Evolutionary conservation across 2,113 vertebrate genomes (phyloP).

Genomic region (Myocastor coypus): DNA sequence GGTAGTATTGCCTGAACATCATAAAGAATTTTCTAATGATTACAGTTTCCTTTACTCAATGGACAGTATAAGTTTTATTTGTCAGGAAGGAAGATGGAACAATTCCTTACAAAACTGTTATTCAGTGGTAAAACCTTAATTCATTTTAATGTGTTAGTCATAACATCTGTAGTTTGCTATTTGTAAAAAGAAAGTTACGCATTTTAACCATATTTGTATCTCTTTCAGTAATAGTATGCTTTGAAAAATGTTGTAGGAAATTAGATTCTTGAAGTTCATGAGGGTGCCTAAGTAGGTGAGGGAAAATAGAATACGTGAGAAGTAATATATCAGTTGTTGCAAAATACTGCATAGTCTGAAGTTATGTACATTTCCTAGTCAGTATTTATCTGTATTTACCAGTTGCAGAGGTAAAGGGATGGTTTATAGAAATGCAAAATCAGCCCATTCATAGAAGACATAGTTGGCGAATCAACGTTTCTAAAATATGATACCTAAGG

Average conservation of each 20-base stretch:
- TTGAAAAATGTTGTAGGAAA: not conserved
- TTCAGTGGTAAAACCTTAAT: not conserved
- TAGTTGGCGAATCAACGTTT: not conserved
- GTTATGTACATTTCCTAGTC: not conserved
- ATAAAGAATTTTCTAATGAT: not conserved
- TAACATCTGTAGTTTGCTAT: not conserved
- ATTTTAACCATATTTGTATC: not conserved
- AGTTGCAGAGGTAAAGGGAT: not conserved
- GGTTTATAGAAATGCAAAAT: not conserved
- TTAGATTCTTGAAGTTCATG: not conserved
- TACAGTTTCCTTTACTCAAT: accelerated
- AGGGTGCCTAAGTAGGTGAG: not conserved
- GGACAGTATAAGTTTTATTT: not conserved
- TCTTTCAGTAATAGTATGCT: not conserved
- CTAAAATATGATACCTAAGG: not conserved
- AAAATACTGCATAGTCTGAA: not conserved
- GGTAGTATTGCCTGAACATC: not conserved
- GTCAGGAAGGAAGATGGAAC: not conserved
- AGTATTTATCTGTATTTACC: not conserved
- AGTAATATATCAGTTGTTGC: not conserved
- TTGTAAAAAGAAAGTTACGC: not conserved
- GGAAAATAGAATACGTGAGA: not conserved
- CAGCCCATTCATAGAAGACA: not conserved
- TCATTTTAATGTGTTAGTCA: not conserved
- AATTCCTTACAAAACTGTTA: not conserved